Conservation (phyloP, 2,888 invertebrate genomes). For the Petrolisthes manimaculis region DNA sequence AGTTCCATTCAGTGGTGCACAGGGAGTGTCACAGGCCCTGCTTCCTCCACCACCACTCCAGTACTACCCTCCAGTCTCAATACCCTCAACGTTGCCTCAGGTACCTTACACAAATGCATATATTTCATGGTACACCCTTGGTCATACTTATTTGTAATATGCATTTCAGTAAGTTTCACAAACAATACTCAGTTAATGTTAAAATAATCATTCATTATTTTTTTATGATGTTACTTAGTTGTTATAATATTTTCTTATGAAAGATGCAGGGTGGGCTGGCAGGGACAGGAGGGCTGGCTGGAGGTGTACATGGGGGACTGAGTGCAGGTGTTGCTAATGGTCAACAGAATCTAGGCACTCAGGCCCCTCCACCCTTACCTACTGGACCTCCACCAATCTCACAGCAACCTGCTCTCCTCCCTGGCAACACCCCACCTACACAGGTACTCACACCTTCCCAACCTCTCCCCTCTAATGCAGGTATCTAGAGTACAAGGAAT, state of each 20-base stretch:
- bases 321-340: conserved; percentile 20
- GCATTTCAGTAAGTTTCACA: not conserved
- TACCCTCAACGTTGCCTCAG: conserved; percentile 64
- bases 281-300: conserved; percentile 41
- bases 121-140: not conserved
- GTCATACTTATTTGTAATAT: not conserved
- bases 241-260: not conserved
- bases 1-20: conserved; percentile 57
- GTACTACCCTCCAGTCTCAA: conserved; percentile 63
- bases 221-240: conserved; percentile 2
- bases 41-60: conserved; percentile 62
- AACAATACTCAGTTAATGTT: no score
- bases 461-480: not conserved
- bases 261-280: conserved; percentile 40
- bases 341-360: conserved; percentile 28
- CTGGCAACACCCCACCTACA: conserved; percentile 47
- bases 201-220: not conserved
- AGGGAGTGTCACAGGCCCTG: conserved; percentile 61
- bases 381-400: conserved; percentile 48
- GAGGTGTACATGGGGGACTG: conserved; percentile 31
- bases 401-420: conserved; percentile 52
- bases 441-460: conserved; percentile 27
- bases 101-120: conserved; percentile 25
- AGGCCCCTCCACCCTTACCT: conserved; percentile 46
- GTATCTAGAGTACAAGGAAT: not conserved